Percentiles rank a stretch among this genome's conserved stretches.
Evolutionary conservation across 2,113 vertebrate genomes (phyloP).

Genomic region (Acanthochromis polyacanthus): DNA sequence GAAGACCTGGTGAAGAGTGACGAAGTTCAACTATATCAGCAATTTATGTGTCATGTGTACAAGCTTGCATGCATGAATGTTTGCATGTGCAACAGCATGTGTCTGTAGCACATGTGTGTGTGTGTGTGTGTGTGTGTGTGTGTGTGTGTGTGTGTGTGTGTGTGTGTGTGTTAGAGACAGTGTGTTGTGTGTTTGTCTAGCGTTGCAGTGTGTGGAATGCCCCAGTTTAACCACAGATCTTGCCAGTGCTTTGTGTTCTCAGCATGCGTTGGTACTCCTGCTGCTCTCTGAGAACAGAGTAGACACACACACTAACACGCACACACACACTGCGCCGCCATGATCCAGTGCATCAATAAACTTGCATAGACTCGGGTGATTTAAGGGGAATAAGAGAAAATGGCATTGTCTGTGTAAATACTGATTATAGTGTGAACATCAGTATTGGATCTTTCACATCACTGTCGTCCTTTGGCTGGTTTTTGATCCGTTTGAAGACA

Average conservation of each 20-base stretch:
- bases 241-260: conserved; percentile 60
- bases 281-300: conserved; percentile 39
- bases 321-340: not conserved
- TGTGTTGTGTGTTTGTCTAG: conserved; percentile 27
- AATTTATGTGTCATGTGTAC: conserved; percentile 6
- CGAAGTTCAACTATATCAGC: conserved; percentile 25
- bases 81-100: conserved; percentile 21
- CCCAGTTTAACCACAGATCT: conserved; percentile 71
- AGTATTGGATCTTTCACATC: not conserved
- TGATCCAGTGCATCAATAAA: conserved; percentile 4
- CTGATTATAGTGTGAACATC: conserved; percentile 2
- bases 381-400: conserved; percentile 21
- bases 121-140: conserved; percentile 8
- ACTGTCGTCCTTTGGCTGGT: not conserved
- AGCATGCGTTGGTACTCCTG: conserved; percentile 59
- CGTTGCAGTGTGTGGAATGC: conserved; percentile 50
- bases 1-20: not conserved
- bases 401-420: not conserved
- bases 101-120: not conserved
- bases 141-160: conserved; percentile 13
- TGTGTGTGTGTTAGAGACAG: not conserved
- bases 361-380: not conserved
- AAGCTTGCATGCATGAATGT: conserved; percentile 10
- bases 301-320: conserved; percentile 13
- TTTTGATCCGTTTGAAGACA: conserved; percentile 8